Evolutionary conservation across 2,113 vertebrate species (phyloP), one percentile per base, ranked within the genome.

Genomic region (Neotoma lepida): DNA sequence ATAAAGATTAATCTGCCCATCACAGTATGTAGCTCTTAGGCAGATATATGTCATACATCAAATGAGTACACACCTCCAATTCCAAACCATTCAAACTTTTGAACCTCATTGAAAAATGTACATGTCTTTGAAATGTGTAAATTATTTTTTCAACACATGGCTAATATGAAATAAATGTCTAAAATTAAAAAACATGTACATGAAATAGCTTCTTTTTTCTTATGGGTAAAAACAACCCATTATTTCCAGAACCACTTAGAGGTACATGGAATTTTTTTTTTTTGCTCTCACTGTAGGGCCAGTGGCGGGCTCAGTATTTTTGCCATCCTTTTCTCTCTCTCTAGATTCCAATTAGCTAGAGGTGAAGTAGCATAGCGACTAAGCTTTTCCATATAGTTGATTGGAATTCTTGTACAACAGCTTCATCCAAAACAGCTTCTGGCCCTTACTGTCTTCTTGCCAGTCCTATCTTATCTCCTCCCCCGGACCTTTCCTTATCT

Each of bases 91-190:
- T 54, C 68, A 26, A 84, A 13, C 30, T 86, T 54, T 41, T 56
- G 58, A 80, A 63, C 63, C 64, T 89, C 22, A 41, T 68, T 66
- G 58, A 58, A 81, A 91, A 94, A 61, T 76, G 1, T 51, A 35
- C 2, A 58, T 64, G 78, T 49, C 7, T 80, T 89, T 93, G 49
- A 74, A 82, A 54, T 89, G 33, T 81, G n/a, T 88, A 88, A 54
- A 17, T 76, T 92, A 46, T 86, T 93, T 73, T 84, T 94, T n/a
- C 91, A 86, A 86, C 78, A 51, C 6, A 78, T 5, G 2, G 49
- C 41, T 33, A 20, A 58, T 66, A 46, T 46, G 39, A 94, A 77
- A 56, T 74, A 35, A 61, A 86, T 88, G 91, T 68, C 64, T 85
- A 39, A 76, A 74, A 39, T 15, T 39, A 90, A 12, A 18, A 63